Evolutionary conservation across 2,113 vertebrate species (phyloP), one percentile per base, ranked within the genome.

Genomic region (Panthera uncia): DNA sequence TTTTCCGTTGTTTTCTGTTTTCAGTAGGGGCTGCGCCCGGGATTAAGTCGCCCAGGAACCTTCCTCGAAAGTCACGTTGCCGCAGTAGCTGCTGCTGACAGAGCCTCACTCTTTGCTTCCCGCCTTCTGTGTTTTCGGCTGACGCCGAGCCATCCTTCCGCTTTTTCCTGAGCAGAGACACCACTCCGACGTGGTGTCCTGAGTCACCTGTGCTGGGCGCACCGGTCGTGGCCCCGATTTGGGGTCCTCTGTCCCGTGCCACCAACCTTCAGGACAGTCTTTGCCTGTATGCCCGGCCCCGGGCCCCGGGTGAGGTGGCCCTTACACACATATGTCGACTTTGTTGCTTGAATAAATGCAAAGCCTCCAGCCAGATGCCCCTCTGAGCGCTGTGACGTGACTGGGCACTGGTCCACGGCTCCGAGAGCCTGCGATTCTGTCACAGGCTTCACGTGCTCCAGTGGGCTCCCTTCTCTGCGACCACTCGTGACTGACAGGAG

Each of bases 141-240:
- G 36, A 61, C 41, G 5, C 50, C 7, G 1, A 27, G 19, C 74
- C 25, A 0, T 13, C 21, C 55, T 15, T 21, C 5, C 7, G 1
- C 13, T 38, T 52, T 48, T n/a, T 45, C 66, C 48, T 27, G 27
- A 63, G 68, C 33, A 52, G 66, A 16, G 15, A 10, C 50, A 10
- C 27, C 25, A 8, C 68, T 41, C 69, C 4, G 3, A 16, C 3
- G 25, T 55, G 25, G 41, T 27, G 41, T 5, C 7, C 74, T n/a
- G 38, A 23, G 48, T 21, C 21, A 16, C 48, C 52, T 61, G 31
- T 23, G 21, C 50, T 36, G 23, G 52, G 65, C 16, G 10, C 74
- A 15, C 41, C 2, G 45, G 52, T 48, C 14, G 23, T 68, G 78
- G 36, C 68, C 57, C 23, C 33, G 63, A 18, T 19, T 13, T 41